Conservation (phyloP, 1,140 invertebrate species). For the Marisa cornuarietis region DNA sequence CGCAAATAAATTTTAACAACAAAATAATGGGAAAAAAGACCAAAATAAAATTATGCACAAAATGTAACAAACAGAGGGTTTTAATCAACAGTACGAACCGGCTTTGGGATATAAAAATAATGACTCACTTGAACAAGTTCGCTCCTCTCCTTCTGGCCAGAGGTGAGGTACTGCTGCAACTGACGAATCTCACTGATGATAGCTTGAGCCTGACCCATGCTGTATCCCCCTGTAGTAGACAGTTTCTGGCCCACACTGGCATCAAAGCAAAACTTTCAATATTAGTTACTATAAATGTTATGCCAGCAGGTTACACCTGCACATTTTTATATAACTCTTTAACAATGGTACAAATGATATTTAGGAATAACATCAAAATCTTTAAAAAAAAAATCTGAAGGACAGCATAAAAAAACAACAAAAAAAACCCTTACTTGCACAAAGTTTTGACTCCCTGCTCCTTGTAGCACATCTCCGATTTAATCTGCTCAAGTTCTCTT, state of each 20-base stretch:
- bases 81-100: neutral
- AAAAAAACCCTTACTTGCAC: slow-evolving; percentile 76
- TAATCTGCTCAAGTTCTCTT: slow-evolving; percentile 89
- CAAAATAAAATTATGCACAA: slow-evolving; percentile 9
- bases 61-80: neutral
- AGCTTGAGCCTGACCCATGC: slow-evolving; percentile 90
- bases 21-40: neutral
- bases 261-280: slow-evolving; percentile 36
- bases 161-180: slow-evolving; percentile 89
- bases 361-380: too few relatives aligned
- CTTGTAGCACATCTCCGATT: slow-evolving; percentile 90
- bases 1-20: neutral
- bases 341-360: too few relatives aligned
- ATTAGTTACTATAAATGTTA: neutral
- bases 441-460: slow-evolving; percentile 92
- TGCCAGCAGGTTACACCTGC: too few relatives aligned
- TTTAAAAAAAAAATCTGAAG: too few relatives aligned
- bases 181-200: slow-evolving; percentile 92
- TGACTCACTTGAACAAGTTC: slow-evolving; percentile 83
- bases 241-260: slow-evolving; percentile 91
- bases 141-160: slow-evolving; percentile 90
- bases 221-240: slow-evolving; percentile 85
- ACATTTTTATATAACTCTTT: too few relatives aligned
- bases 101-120: neutral
- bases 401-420: neutral